Base-by-base conservation (phyloP, 1,140 invertebrate species). In the Druon quercuslanigerum region DNA sequence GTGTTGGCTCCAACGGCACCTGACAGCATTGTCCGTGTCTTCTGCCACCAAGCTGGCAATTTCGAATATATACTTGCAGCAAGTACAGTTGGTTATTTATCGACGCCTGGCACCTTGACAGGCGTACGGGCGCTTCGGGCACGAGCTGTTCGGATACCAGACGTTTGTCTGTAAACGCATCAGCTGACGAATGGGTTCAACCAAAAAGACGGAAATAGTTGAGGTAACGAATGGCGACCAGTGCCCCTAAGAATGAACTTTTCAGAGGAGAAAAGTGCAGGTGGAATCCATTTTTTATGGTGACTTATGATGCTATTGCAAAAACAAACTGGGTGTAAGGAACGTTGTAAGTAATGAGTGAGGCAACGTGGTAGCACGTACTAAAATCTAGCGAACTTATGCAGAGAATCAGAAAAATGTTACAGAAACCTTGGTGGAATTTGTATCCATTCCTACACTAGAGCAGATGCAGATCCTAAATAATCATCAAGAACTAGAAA, bases 131-230 rank as follows among this genome's bases (percentile, higher is more conserved):
- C 19, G 56, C 46, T 77, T 77, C 71, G 71, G 72, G 71, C 51
- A 77, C 75, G 33, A 56, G 51, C 25, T 51, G 54, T 33, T 50
- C 71, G 40, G 51, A 77, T 77, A 77, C 75, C 75, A 77, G 75
- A 77, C 75, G 71, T 56, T 72, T 77, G 75, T 77, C 75, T 77
- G 25, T 16, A 56, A 77, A 76, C 71, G 71, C 60, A 66, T 57
- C 51, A 72, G 51, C 71, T 77, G 71, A 77, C 71, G 51, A 73
- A 77, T 77, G 75, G 71, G 1, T 40, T 50, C 71, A 50, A 46
- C 71, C 72, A 46, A 72, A 77, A 77, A 66, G 71, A 77, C 72
- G 75, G 71, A 72, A 77, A 77, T 77, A 77, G 75, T 76, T 71
- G 52, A 54, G 50, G 33, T 71, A 76, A 46, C 52, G 16, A 54